Base-by-base conservation (phyloP, 2,888 invertebrate genomes). In the Sinodicranocentrus sp. region DNA sequence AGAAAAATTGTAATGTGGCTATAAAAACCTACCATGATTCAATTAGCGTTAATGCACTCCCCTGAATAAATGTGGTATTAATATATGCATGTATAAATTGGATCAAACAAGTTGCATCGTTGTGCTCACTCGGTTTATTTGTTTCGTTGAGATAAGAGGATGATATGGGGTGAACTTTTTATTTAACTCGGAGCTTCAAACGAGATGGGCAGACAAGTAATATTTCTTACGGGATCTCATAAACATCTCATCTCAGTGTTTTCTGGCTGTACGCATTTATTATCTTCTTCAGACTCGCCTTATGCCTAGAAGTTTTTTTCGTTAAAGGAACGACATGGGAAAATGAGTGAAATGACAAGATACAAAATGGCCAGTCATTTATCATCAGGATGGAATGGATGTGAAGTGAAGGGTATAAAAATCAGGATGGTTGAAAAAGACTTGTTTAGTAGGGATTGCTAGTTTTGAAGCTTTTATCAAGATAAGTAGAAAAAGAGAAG, bases 351-450 rank as follows among this genome's bases (percentile, higher is more conserved):
- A 71, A 57, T 71, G 71, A 71, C 71, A 71, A 19, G 71, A 71
- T 54, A 57, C 71, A 71, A 71, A 71, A 57, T 57, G 71, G 71
- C 17, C 71, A 71, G 33, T 57, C 71, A 71, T 71, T 71, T 71
- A 57, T 71, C 71, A 71, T 57, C 19, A 44, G 44, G 52, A 33
- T 3, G 33, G 48, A 48, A 48, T 48, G 15, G 5, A 3, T 48
- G n/a, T n/a, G n/a, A n/a, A n/a, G n/a, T n/a, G 48, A 48, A 48
- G 48, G n/a, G 25, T 23, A 57, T 25, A 6, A 21, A 21, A 57
- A 57, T 57, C 33, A 33, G 33, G 33, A 33, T 33, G 10, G 10
- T 33, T 3, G 10, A 10, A 10, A 33, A 10, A 8, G 15, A 15
- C 13, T 6, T 59, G n/a, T n/a, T n/a, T n/a, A 28, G 44, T 17